Evolutionary conservation across 2,888 invertebrate genomes (phyloP), one percentile per base, ranked within the genome.

Genomic region (Dascillus cervinus): DNA sequence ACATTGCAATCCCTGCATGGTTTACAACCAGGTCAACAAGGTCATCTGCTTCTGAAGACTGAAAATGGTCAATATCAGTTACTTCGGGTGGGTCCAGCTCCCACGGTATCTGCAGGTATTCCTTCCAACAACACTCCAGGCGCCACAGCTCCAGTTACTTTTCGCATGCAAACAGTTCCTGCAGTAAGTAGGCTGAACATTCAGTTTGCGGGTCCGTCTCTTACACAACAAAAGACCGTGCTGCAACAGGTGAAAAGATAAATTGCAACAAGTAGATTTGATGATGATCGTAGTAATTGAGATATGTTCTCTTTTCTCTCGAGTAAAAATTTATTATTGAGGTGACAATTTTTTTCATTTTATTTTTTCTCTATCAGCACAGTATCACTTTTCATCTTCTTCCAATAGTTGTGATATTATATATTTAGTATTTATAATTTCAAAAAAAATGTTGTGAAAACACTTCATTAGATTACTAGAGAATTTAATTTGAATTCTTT

Each of bases 11-110:
- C 87, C 60, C 74, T 90, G 56, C 85, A 85, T 66, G 82, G 83
- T 62, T 75, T 88, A 49, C 89, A 86, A 70, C 81, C 86, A 49
- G 84, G 87, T 62, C 85, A 89, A 65, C 88, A 86, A 67, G 82
- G 82, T 41, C 87, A 91, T 64, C 75, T 95, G 65, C 77, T 95
- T 62, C 75, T 95, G 65, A 94, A 92, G 75, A 95, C 94, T 60
- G 95, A 95, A 72, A 92, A 88, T 73, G 95, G 95, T 59, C 90
- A 91, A 67, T 88, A 86, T 69, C 92, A 95, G 68, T 73, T 95
- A 64, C 72, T 95, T 60, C 79, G 91, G 64, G 86, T 90, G 54
- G 87, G 87, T 47, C 85, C 87, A 49, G 81, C 87, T 44, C 78
- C 86, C 36, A 66, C 76, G 37, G 71, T 77, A 49, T 58, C 65